Evolutionary conservation across 2,888 invertebrate species (phyloP).

Genomic region (Melanotus villosus): DNA sequence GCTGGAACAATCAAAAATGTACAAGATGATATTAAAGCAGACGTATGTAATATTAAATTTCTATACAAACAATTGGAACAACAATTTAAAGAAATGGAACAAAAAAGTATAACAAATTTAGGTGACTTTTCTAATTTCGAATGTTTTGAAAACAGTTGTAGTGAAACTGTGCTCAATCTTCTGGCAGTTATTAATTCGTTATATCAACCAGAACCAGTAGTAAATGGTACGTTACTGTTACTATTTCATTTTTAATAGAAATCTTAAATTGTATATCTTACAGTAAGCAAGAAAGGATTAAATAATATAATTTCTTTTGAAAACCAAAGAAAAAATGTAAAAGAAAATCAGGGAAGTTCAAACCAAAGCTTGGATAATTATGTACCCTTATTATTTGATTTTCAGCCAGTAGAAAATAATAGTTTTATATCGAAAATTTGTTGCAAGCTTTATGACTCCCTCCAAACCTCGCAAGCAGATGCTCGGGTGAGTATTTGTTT

Average conservation of each 20-base stretch:
- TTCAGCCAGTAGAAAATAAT: constrained; percentile 4
- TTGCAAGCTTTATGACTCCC: constrained; percentile 24
- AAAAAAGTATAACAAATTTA: constrained; percentile 40
- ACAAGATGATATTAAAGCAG: constrained; percentile 47
- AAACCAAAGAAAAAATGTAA: too few species aligned
- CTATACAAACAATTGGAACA: constrained; percentile 43
- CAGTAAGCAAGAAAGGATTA: not conserved
- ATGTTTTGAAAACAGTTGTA: constrained; percentile 39
- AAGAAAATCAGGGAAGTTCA: too few species aligned
- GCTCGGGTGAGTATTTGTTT: constrained; percentile 48
- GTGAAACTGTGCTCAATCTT: not conserved
- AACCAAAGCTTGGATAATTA: constrained; percentile 7
- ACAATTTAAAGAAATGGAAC: constrained; percentile 40
- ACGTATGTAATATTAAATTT: constrained; percentile 49
- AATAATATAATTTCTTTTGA: too few species aligned
- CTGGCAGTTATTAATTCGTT: not conserved
- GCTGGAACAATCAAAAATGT: constrained; percentile 50
- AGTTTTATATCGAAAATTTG: constrained; percentile 45
- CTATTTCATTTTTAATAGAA: too few species aligned
- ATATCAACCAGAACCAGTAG: constrained; percentile 21
- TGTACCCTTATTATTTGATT: constrained; percentile 23
- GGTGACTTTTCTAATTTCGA: constrained; percentile 51
- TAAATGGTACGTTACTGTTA: constrained; percentile 22
- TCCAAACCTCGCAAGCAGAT: constrained; percentile 40
- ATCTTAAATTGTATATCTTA: too few species aligned